Conservation (phyloP, 1,140 invertebrate species). For the Pteromalus puparum region DNA sequence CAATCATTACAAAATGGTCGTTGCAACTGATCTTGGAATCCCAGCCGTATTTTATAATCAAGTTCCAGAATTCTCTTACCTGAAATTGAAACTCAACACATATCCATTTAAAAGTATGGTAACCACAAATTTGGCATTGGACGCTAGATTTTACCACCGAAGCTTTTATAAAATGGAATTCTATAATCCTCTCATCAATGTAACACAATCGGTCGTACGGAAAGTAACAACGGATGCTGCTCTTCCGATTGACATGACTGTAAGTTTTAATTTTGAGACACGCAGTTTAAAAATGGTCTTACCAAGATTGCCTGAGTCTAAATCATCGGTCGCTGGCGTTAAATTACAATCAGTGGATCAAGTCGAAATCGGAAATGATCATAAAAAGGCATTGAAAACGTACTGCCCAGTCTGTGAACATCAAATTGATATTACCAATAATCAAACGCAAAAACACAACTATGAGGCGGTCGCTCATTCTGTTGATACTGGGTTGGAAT, state of each 20-base stretch:
- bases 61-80: conserved; percentile 59
- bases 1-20: conserved; percentile 60
- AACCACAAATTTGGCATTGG: conserved; percentile 50
- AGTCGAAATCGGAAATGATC: conserved; percentile 64
- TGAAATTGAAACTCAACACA: conserved; percentile 53
- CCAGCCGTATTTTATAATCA: conserved; percentile 63
- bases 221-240: conserved; percentile 58
- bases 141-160: conserved; percentile 60
- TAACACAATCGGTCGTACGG: conserved; percentile 67
- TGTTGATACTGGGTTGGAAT: conserved; percentile 65
- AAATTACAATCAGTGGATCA: conserved; percentile 59
- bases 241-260: conserved; percentile 61
- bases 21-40: conserved; percentile 72
- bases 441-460: conserved; percentile 58
- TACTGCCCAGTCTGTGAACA: conserved; percentile 63
- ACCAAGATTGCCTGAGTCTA: conserved; percentile 60
- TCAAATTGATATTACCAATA: conserved; percentile 61
- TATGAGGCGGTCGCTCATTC: conserved; percentile 51
- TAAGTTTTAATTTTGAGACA: conserved; percentile 60
- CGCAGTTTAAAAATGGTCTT: conserved; percentile 62
- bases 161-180: conserved; percentile 64
- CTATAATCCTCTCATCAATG: conserved; percentile 69
- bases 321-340: conserved; percentile 60
- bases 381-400: conserved; percentile 59
- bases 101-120: conserved; percentile 10